Percentiles rank a stretch among this genome's conserved stretches.
Evolutionary conservation across 2,113 vertebrate species (phyloP).

Genomic region (Panthera leo): DNA sequence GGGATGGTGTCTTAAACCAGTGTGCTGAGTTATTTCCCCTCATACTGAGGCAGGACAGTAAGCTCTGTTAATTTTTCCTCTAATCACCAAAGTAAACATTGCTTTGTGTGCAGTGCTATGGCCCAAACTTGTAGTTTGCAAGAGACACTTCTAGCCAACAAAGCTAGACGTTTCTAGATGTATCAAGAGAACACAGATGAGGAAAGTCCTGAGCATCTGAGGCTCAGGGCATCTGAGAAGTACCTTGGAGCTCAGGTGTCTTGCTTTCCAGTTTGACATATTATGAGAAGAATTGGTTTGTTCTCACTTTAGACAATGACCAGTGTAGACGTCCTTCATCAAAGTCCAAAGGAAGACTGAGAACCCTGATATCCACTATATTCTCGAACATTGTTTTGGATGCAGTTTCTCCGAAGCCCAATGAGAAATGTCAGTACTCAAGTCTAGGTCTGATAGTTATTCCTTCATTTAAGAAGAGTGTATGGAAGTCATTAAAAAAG

Average conservation of each 20-base stretch:
- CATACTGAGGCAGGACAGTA: neutral
- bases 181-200: neutral
- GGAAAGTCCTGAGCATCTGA: neutral
- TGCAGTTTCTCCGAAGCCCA: neutral
- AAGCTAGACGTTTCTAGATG: neutral
- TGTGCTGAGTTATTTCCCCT: neutral
- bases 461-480: neutral
- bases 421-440: neutral
- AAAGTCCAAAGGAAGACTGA: neutral
- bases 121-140: neutral
- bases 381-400: neutral
- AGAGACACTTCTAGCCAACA: neutral
- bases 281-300: neutral
- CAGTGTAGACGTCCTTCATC: neutral
- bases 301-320: neutral
- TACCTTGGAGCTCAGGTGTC: neutral
- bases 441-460: neutral
- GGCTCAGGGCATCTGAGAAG: neutral
- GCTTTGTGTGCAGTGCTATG: neutral
- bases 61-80: neutral
- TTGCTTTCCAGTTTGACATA: neutral
- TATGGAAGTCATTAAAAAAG: neutral
- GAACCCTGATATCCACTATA: neutral
- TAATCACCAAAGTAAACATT: neutral
- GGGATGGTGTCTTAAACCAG: neutral